Base-by-base conservation (phyloP, 2,888 invertebrate genomes). In the Halocaridina rubra region DNA sequence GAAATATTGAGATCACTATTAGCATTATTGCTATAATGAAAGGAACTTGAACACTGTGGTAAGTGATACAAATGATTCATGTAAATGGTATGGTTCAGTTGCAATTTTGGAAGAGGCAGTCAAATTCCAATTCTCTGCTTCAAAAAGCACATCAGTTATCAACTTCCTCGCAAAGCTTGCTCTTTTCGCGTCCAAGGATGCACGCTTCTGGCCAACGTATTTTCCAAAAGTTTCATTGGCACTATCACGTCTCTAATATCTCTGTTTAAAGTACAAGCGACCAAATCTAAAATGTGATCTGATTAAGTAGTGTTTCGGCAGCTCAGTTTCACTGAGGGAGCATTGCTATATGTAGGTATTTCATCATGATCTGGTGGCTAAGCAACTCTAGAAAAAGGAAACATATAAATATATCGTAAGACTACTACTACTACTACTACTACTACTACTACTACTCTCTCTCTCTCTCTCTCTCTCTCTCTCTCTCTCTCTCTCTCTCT, bases 41-140 rank as follows among this genome's bases (percentile, higher is more conserved):
- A 33, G 77, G 32, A 61, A 78, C 77, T 78, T 78, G 77, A 78
- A 27, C 32, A 78, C 33, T 61, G 77, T 78, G 77, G 61, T 78
- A 77, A n/a, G 77, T 30, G 32, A n/a, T 78, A n/a, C 33, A 30
- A 61, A 78, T 33, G 64, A 77, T 77, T 77, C 59, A 77, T 61
- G 77, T 77, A 59, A 57, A 76, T 76, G 59, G 30, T 76, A 71
- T 27, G 71, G 24, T 22, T 71, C 30, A 27, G 71, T 64, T 71
- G 30, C 29, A 71, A 29, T 29, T 71, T 71, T 71, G 30, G 71
- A 71, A 71, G 4, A 71, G 71, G 71, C 71, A 71, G 71, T 29
- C 29, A 71, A 71, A 71, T 30, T 29, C 30, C 71, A 27, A 71
- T 71, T 71, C 71, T 71, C 71, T 71, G 71, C 71, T 71, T 64